phyloP scores from a whole-genome alignment of 30 jellyfish, hydroid and myxozoan species.

The Chironex yamaguchii region DNA sequence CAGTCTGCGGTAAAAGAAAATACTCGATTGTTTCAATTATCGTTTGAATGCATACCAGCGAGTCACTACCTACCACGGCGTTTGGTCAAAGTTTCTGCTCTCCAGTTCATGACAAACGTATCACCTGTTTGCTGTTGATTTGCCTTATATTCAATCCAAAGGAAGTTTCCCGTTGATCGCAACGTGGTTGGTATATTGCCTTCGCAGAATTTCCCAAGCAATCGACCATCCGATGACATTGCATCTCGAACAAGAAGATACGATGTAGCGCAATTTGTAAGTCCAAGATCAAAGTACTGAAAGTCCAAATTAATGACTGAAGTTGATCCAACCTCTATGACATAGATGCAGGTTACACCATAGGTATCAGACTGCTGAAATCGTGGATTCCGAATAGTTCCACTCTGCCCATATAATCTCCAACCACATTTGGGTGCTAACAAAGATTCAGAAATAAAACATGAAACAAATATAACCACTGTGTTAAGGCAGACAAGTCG shows the following conservation, averaged over 20 bases:
- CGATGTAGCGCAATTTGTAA: slow-evolving; percentile 42
- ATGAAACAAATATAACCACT: too few species aligned
- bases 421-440: slow-evolving; percentile 87
- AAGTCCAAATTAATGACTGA: slow-evolving; percentile 35
- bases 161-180: slow-evolving; percentile 23
- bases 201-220: slow-evolving; percentile 50
- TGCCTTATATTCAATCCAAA: neutral
- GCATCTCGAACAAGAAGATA: slow-evolving; percentile 78
- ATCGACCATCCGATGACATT: slow-evolving; percentile 63
- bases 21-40: neutral
- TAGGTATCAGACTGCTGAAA: slow-evolving; percentile 22
- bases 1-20: slow-evolving; percentile 1
- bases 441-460: too few species aligned
- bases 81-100: neutral
- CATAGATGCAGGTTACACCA: slow-evolving; percentile 63
- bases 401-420: slow-evolving; percentile 57
- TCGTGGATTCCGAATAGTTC: slow-evolving; percentile 53
- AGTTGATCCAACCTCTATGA: slow-evolving; percentile 57
- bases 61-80: neutral
- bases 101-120: slow-evolving; percentile 4
- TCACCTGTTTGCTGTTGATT: neutral
- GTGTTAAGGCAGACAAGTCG: too few species aligned
- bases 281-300: neutral
- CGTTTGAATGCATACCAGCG: neutral
- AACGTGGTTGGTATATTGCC: slow-evolving; percentile 5